Evolutionary conservation across 2,888 invertebrate species (phyloP), one percentile per base, ranked within the genome.

Genomic region (Trachelus troglodyta): DNA sequence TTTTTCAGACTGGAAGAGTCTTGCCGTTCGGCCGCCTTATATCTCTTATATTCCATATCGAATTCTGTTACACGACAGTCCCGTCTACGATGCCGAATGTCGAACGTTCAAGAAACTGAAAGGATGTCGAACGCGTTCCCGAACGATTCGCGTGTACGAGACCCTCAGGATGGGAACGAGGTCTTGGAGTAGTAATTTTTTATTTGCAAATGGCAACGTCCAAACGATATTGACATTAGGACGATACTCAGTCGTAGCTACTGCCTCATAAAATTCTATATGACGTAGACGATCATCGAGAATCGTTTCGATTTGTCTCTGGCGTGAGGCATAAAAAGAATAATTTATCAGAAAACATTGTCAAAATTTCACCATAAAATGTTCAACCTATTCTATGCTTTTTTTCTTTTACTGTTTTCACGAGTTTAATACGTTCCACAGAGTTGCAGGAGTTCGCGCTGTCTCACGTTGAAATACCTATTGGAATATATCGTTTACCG

Each of bases 1-100:
- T 83, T 81, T 82, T 81, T 80, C 78, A 80, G 78, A 73, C 75
- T 76, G 69, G 74, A 76, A 79, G 76, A 76, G 74, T 23, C 56
- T 56, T 56, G 56, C 56, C 23, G 56, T 56, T 56, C 23, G 56
- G 56, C 56, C 23, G 23, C 0, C 56, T 56, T 56, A 56, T 56
- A 56, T 56, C 56, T 56, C 56, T 56, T 56, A 56, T 56, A 56
- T 56, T 23, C 56, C 56, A 56, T 23, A 23, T 56, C 56, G 56
- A 56, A 56, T 56, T 56, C 56, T 23, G 23, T 56, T 56, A 23
- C 56, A 23, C 56, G 56, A 56, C 56, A 56, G 23, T 9, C 23
- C 23, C 56, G 23, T 9, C 56, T 56, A 6, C 23, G 6, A 23
- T 56, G 23, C 23, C 56, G 56, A 56, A 23, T 56, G 40, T 40